Evolutionary conservation across 1,140 invertebrate genomes (phyloP), one percentile per base, ranked within the genome.

Genomic region (Pachyrhynchus sulphureomaculatus): DNA sequence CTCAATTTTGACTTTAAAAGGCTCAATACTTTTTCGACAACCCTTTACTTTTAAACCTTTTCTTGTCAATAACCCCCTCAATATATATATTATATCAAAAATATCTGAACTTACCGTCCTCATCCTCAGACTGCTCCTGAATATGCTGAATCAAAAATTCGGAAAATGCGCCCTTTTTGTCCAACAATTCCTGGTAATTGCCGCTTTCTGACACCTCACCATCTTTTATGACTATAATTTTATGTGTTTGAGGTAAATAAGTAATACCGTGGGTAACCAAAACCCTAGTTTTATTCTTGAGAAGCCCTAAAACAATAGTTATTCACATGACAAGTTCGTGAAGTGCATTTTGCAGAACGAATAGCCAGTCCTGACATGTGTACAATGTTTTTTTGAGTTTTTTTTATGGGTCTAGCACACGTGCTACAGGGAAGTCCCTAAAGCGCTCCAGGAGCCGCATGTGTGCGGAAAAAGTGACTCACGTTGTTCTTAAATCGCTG

Each of bases 181-280:
- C 85, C 8, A 93, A 68, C 65, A 93, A 75, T 72, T 95, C 84
- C 72, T 89, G 85, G 74, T 93, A 96, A 5, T 88, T 89, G 33
- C 93, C 93, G 42, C 78, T 84, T 77, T 96, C 93, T 0, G 89
- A 91, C 1, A 96, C 82, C 72, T 87, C 81, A 2, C 93, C 94
- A 68, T 93, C 83, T 68, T 90, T 89, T 56, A 96, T 72, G 1
- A 95, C 93, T 65, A 95, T 77, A 49, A 97, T 94, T 62, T 90
- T 83, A 78, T 96, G 92, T 0, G 91, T 88, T 72, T 95, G 85
- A 0, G 91, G 88, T 63, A 97, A 80, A 73, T 92, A 95, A 1
- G 91, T 91, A 37, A 96, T 90, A 62, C 91, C 89, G 73, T 96
- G 93, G 0, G 93, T 96, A 13, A 96, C 92, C 45, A 95, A 81